phyloP scores from a whole-genome alignment of 2,888 invertebrate species.

The Gymnocheta viridis region DNA sequence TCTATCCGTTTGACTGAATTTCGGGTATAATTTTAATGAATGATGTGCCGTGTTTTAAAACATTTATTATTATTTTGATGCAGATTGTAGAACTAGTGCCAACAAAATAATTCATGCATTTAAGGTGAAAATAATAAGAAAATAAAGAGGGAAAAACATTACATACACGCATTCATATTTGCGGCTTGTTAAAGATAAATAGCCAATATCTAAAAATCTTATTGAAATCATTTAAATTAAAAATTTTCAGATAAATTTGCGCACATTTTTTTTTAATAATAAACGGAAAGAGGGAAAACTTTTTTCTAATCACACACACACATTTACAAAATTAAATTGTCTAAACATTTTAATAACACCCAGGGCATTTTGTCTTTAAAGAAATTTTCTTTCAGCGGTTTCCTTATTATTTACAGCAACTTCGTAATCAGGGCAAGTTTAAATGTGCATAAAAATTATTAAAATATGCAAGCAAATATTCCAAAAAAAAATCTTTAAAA shows the following conservation, averaged over 20 bases:
- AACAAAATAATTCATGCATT: constrained; percentile 64
- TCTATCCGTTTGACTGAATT: constrained; percentile 28
- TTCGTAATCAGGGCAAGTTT: too few relatives aligned
- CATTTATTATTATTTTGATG: constrained; percentile 58
- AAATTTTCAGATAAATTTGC: constrained; percentile 46
- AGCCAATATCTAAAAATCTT: constrained; percentile 13
- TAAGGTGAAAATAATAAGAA: constrained; percentile 23
- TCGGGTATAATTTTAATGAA: constrained; percentile 48
- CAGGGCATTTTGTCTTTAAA: not conserved
- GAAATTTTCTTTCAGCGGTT: not conserved
- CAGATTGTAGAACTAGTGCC: constrained; percentile 43
- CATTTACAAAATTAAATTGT: constrained; percentile 23
- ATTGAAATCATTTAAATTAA: constrained; percentile 63
- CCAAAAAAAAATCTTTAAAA: too few relatives aligned
- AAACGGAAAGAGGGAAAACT: not conserved
- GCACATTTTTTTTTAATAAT: not conserved
- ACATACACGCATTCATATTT: not conserved
- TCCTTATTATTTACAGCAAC: not conserved
- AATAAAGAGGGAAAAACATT: not conserved
- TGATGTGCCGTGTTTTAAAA: constrained; percentile 56
- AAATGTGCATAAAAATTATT: too few relatives aligned
- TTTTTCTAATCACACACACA: not conserved
- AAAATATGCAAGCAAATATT: too few relatives aligned
- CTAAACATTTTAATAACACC: constrained; percentile 63
- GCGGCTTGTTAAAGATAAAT: constrained; percentile 27